Base-by-base conservation (phyloP, 2,113 vertebrate genomes). In the Nothocercus nigrocapillus region DNA sequence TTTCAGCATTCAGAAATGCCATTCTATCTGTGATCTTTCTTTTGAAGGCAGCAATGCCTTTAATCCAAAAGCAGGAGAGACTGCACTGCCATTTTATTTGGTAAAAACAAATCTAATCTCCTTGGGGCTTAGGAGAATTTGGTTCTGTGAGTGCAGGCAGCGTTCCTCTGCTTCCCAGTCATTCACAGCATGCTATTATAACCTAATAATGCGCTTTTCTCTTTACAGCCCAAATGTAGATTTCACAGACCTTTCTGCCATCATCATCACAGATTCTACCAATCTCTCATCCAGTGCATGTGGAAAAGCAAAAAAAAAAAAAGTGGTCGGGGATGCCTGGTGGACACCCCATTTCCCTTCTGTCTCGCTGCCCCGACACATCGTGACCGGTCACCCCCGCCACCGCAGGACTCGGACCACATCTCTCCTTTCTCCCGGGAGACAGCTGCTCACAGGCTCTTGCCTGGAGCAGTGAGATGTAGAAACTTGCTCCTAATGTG, bases 401-500 rank as follows among this genome's bases (percentile, higher is more conserved):
- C 67, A 53, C 86, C 85, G 67, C 36, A 88, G 78, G 88, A 86
- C 69, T 93, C 89, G 81, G 80, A 54, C 61, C 85, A 64, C 81
- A 38, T 67, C 92, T 93, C 90, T 94, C 85, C 87, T 96, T 89
- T 96, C 94, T 96, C 94, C 74, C 42, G 78, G 73, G 68, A 95
- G 66, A 78, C 96, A 98, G 97, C 82, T 95, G 75, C 66, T 94
- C 32, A 8, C 8, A 34, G 6, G 30, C 44, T 72, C 82, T 97
- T 73, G 44, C 91, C 95, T 95, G 58, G 1, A 5, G 93, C n/a
- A 2, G 59, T 83, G 74, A 95, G 74, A 92, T 45, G 4, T 1
- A 62, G 81, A 96, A 59, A 53, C 70, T 96, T 11, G 17, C 68
- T 91, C 64, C 91, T 94, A 86, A 87, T 18, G 14, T 96, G 91